phyloP scores from a whole-genome alignment of 2,888 invertebrate species.

The Meiosimyza decipiens region DNA sequence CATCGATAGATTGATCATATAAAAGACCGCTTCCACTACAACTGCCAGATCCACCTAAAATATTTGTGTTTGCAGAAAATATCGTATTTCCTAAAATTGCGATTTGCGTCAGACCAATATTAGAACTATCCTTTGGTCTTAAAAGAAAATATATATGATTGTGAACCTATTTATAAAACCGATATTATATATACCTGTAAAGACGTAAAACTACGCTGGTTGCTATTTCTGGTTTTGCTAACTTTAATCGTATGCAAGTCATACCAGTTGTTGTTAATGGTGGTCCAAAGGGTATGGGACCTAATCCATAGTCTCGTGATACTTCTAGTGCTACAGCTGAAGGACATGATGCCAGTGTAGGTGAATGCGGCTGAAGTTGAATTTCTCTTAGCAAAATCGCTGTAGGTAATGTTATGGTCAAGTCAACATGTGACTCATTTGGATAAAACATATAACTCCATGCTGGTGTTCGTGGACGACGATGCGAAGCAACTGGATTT shows the following conservation, averaged over 20 bases:
- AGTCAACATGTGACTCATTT: conserved; percentile 87
- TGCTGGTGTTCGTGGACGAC: conserved; percentile 88
- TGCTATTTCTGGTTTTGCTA: conserved; percentile 86
- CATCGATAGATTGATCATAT: conserved; percentile 55
- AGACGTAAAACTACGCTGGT: conserved; percentile 79
- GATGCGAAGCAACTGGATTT: conserved; percentile 80
- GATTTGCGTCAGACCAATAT: conserved; percentile 89
- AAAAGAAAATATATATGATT: conserved; percentile 18
- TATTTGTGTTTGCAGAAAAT: conserved; percentile 72
- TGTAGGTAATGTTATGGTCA: conserved; percentile 87
- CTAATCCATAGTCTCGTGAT: conserved; percentile 81
- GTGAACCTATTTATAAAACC: neutral
- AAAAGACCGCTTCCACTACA: conserved; percentile 40
- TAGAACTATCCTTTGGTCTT: conserved; percentile 89
- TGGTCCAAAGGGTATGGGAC: conserved; percentile 84
- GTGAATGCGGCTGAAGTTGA: conserved; percentile 85
- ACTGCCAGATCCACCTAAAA: conserved; percentile 22
- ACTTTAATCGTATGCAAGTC: conserved; percentile 85
- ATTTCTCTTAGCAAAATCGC: conserved; percentile 89
- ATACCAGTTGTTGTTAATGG: conserved; percentile 89
- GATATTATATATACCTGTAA: conserved; percentile 57
- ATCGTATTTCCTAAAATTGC: conserved; percentile 86
- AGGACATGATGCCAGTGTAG: conserved; percentile 88
- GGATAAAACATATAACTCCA: conserved; percentile 97
- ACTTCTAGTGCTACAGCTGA: conserved; percentile 89